Conservation (phyloP, 2,797 vertebrate genomes). For the Acomys russatus region DNA sequence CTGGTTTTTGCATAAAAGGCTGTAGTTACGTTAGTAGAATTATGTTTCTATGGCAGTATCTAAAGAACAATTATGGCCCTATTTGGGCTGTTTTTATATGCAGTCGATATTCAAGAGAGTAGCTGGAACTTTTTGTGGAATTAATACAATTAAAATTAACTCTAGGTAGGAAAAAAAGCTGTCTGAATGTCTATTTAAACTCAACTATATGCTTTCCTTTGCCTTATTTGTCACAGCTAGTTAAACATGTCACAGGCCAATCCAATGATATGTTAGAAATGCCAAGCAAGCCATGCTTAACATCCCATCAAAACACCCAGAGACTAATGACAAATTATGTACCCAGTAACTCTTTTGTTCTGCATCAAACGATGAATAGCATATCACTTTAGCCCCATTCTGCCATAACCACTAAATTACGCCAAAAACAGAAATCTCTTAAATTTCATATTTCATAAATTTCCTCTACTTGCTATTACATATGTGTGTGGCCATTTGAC, state of each 20-base stretch:
- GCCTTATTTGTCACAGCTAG: slow-evolving; percentile 27
- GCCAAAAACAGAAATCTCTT: slow-evolving; percentile 4
- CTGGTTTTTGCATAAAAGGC: slow-evolving; percentile 71
- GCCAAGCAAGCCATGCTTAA: slow-evolving; percentile 54
- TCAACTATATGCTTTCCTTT: slow-evolving; percentile 64
- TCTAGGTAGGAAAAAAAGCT: slow-evolving; percentile 62
- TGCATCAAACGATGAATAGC: slow-evolving; percentile 49
- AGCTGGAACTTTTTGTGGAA: slow-evolving; percentile 50
- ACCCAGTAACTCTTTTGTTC: slow-evolving; percentile 69
- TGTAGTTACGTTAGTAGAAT: slow-evolving; percentile 59
- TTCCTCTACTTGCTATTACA: slow-evolving; percentile 42
- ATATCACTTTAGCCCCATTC: background rate
- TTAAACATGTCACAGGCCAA: slow-evolving; percentile 59
- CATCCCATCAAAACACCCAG: slow-evolving; percentile 65
- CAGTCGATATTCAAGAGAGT: slow-evolving; percentile 64
- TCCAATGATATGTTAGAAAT: slow-evolving; percentile 11
- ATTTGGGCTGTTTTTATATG: background rate
- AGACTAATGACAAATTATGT: slow-evolving; percentile 38
- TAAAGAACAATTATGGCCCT: slow-evolving; percentile 56
- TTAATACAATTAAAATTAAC: slow-evolving; percentile 63
- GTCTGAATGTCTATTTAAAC: slow-evolving; percentile 57
- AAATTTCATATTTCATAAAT: slow-evolving; percentile 25
- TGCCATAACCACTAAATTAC: slow-evolving; percentile 1
- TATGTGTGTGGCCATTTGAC: slow-evolving; percentile 26
- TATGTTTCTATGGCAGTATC: slow-evolving; percentile 67